Percentiles rank a stretch among this genome's conserved stretches.
phyloP scores from a whole-genome alignment of 2,888 invertebrate species.

The Cryptocephalus primarius region DNA sequence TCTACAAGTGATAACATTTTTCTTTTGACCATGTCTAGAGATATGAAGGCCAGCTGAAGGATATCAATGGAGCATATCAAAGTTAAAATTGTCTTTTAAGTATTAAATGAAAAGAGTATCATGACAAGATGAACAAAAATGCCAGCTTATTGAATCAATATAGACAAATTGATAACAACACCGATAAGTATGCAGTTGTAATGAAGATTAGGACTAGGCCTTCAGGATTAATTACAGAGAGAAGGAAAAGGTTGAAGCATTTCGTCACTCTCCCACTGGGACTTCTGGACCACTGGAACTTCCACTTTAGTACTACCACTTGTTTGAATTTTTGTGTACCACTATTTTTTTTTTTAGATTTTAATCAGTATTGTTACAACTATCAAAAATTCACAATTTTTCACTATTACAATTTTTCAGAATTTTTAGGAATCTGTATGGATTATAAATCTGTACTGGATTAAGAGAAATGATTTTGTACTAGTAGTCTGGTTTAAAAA shows the following conservation, averaged over 20 bases:
- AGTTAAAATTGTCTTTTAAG: not conserved
- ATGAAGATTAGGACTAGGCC: no score
- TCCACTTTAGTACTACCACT: not conserved
- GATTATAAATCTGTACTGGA: no score
- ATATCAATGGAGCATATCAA: not conserved
- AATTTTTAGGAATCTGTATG: no score
- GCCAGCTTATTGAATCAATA: no score
- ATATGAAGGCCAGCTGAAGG: not conserved
- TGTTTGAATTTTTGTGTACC: not conserved
- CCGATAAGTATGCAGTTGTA: no score
- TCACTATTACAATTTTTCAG: no score
- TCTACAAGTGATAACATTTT: not conserved
- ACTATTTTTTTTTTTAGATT: no score
- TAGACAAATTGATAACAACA: not conserved
- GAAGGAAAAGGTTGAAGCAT: not conserved
- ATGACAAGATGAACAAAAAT: not conserved
- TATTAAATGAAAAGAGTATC: not conserved
- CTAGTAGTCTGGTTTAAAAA: no score
- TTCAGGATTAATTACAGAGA: not conserved
- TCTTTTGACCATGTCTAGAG: conserved; percentile 2
- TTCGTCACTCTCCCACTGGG: not conserved
- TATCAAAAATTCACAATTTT: no score
- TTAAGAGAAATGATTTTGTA: no score
- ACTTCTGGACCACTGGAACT: not conserved
- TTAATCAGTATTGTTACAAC: no score